These are phyloP conservation scores for Drosophila sulfurigaster DNA, from an alignment of 1,140 invertebrate species.

Conservation along the genomic window DNA sequence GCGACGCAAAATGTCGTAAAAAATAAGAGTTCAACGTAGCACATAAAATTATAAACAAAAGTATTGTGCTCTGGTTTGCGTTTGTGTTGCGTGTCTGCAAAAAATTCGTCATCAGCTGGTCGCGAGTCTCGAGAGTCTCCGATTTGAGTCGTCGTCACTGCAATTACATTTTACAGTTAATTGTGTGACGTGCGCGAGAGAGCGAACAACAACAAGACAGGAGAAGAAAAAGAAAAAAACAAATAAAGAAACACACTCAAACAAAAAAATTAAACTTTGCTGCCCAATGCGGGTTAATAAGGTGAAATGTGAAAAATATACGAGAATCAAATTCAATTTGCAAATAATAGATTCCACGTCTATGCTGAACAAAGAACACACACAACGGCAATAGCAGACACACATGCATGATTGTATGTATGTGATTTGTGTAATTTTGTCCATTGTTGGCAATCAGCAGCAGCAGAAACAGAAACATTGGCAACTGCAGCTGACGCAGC, in stretches of 20 bases:
- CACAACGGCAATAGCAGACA: constrained; percentile 27
- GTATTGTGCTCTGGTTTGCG: constrained; percentile 16
- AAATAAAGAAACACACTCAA: constrained; percentile 20
- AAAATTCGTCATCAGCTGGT: constrained; percentile 81
- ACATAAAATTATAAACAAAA: constrained; percentile 49
- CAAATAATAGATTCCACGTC: constrained; percentile 9
- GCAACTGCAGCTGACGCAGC: constrained; percentile 31
- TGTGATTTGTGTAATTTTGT: constrained; percentile 38
- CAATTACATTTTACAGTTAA: constrained; percentile 54
- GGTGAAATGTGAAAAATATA: constrained; percentile 59
- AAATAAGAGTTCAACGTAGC: not conserved
- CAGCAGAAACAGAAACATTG: not conserved
- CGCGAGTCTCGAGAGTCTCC: constrained; percentile 29
- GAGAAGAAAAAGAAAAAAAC: not conserved
- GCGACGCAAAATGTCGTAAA: constrained; percentile 23
- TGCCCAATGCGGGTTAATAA: constrained; percentile 55
- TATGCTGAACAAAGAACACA: constrained; percentile 54
- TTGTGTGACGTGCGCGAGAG: constrained; percentile 43
- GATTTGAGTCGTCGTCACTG: constrained; percentile 26
- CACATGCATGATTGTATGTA: not conserved
- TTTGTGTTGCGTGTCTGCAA: constrained; percentile 40
- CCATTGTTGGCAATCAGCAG: constrained; percentile 18
- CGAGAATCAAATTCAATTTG: constrained; percentile 42
- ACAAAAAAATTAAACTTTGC: constrained; percentile 4
- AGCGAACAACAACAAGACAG: constrained; percentile 8